Evolutionary conservation across 2,797 vertebrate genomes (phyloP).

Genomic region (Mastacembelus armatus): DNA sequence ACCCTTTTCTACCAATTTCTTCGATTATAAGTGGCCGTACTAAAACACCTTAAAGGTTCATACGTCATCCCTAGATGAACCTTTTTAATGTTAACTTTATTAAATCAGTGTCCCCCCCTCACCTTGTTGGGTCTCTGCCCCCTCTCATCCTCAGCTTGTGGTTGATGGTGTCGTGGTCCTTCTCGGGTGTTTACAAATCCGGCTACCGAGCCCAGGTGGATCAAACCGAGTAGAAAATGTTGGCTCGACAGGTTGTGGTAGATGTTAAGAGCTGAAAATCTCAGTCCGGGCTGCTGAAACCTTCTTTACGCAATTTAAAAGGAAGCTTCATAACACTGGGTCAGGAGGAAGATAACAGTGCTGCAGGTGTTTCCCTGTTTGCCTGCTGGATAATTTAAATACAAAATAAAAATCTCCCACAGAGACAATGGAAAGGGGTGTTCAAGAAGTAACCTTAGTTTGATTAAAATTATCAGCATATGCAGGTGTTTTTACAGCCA

Average conservation of each 20-base stretch:
- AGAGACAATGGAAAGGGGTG: background rate
- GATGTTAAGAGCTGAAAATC: background rate
- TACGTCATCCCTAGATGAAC: fast-evolving
- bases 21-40: background rate
- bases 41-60: background rate
- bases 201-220: conserved; percentile 21
- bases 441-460: too few relatives aligned
- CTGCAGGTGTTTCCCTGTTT: conserved; percentile 72
- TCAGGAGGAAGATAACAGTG: conserved; percentile 38
- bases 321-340: conserved; percentile 27
- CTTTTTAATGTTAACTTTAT: too few relatives aligned
- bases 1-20: background rate
- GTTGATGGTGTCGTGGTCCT: conserved; percentile 54
- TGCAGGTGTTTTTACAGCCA: conserved; percentile 13
- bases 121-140: too few relatives aligned
- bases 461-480: too few relatives aligned
- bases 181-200: conserved; percentile 72
- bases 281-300: conserved; percentile 16
- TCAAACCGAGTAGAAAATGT: conserved; percentile 22
- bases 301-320: conserved; percentile 32
- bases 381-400: conserved; percentile 29
- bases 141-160: conserved; percentile 46
- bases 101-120: too few relatives aligned
- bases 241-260: conserved; percentile 8
- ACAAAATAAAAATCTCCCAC: background rate